Conservation (phyloP, 2,888 invertebrate species). For the Caenorhabditis becei region DNA sequence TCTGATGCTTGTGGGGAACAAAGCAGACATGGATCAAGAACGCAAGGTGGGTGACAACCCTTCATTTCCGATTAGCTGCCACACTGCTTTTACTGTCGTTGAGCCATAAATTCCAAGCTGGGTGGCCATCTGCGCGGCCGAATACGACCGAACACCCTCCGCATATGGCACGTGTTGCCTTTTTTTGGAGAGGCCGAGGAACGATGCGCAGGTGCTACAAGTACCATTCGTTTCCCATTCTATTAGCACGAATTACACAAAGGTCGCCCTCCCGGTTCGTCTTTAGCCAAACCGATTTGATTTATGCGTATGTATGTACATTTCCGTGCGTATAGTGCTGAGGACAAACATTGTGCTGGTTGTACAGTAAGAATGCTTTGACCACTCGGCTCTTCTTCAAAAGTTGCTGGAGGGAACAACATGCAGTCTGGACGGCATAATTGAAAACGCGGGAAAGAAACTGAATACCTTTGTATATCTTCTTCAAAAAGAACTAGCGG, state of each 20-base stretch:
- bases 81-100: slow-evolving; percentile 4
- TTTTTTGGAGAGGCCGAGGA: slow-evolving; percentile 29
- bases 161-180: slow-evolving; percentile 48
- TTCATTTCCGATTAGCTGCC: slow-evolving; percentile 16
- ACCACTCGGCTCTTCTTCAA: background rate
- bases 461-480: slow-evolving; percentile 7
- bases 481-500: slow-evolving; percentile 7
- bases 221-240: slow-evolving; percentile 40
- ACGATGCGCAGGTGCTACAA: slow-evolving; percentile 56
- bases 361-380: slow-evolving; percentile 43
- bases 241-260: slow-evolving; percentile 64
- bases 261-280: slow-evolving; percentile 30
- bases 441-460: background rate
- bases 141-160: slow-evolving; percentile 23
- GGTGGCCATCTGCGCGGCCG: slow-evolving; percentile 15
- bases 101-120: slow-evolving; percentile 30
- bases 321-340: slow-evolving; percentile 45
- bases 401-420: background rate
- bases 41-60: slow-evolving; percentile 67
- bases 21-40: slow-evolving; percentile 81
- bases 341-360: slow-evolving; percentile 40
- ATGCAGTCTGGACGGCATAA: background rate
- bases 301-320: slow-evolving; percentile 47
- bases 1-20: slow-evolving; percentile 81
- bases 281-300: slow-evolving; percentile 39